A percentile compares a stretch with the other conserved stretches of the same genome.
Evolutionary conservation across 2,113 vertebrate genomes (phyloP).

Genomic region (Campylorhamphus procurvoides): DNA sequence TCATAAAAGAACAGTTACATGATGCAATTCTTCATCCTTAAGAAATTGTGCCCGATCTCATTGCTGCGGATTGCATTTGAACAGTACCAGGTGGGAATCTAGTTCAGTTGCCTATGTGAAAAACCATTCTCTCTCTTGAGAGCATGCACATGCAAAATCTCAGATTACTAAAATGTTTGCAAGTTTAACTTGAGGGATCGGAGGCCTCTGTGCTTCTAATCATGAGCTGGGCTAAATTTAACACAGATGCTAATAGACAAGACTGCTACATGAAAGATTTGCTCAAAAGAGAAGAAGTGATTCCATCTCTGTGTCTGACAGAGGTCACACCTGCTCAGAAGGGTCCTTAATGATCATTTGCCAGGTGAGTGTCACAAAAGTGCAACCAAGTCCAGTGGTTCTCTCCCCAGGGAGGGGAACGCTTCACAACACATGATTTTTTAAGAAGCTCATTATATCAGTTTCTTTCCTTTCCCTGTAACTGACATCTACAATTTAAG

Average conservation of each 20-base stretch:
- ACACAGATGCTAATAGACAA: not conserved
- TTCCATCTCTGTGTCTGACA: accelerated
- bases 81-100: not conserved
- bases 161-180: not conserved
- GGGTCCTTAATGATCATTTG: not conserved
- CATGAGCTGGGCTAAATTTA: not conserved
- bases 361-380: not conserved
- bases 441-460: not conserved
- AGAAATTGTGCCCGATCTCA: not conserved
- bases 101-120: not conserved
- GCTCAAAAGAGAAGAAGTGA: not conserved
- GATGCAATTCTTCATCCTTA: not conserved
- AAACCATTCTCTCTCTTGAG: not conserved
- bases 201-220: not conserved
- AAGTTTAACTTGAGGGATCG: not conserved
- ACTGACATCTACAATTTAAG: not conserved
- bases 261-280: not conserved
- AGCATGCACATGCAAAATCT: not conserved
- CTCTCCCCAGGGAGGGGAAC: not conserved
- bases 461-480: not conserved
- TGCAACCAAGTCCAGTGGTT: not conserved
- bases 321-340: not conserved
- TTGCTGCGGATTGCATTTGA: not conserved
- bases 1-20: not conserved
- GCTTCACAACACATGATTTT: not conserved